Evolutionary conservation across 2,797 vertebrate genomes (phyloP).

Genomic region (Neopelma chrysocephalum): DNA sequence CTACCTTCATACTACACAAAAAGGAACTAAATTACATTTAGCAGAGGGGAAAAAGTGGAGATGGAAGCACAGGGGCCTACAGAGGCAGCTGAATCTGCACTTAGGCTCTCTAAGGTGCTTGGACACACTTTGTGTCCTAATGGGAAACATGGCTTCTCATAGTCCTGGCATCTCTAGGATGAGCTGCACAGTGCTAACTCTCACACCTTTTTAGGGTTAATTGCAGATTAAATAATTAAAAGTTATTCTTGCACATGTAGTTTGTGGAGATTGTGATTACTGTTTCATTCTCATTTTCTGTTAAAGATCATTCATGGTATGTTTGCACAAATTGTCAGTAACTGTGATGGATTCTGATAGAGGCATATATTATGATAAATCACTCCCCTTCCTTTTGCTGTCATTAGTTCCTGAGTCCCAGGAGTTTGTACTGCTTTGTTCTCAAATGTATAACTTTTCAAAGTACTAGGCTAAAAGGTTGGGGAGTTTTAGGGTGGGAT

Average conservation of each 20-base stretch:
- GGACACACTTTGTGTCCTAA: not conserved
- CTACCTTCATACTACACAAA: not conserved
- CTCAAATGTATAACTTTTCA: not conserved
- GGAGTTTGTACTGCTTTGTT: not conserved
- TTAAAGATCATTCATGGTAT: not conserved
- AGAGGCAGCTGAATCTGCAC: not conserved
- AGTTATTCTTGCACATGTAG: not conserved
- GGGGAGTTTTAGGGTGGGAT: not conserved
- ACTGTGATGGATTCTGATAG: not conserved
- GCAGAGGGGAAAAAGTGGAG: not conserved
- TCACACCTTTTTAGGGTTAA: not conserved
- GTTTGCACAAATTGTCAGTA: not conserved
- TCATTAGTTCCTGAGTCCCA: not conserved
- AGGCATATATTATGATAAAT: not conserved
- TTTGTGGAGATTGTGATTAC: not conserved
- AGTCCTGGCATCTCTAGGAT: not conserved
- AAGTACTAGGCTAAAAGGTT: not conserved
- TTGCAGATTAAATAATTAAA: not conserved
- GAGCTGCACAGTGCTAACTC: not conserved
- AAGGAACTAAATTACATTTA: not conserved
- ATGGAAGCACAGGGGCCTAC: not conserved
- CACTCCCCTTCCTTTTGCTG: not conserved
- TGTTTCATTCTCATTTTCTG: not conserved
- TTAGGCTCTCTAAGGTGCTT: not conserved
- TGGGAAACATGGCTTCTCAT: not conserved